Conservation (phyloP, 1,140 invertebrate species). For the Drosophila mauritiana region DNA sequence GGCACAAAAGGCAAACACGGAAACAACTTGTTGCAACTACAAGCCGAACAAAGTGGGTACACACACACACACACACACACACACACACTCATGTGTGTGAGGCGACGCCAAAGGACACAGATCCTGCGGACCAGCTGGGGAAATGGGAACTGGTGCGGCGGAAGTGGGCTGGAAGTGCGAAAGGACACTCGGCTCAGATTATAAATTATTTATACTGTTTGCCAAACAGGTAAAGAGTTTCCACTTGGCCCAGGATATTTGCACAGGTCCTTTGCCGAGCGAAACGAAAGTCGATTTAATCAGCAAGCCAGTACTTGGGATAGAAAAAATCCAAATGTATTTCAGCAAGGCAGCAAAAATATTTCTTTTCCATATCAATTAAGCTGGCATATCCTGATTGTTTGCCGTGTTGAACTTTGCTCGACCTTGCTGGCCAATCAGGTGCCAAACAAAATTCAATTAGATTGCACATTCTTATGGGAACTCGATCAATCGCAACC, state of each 20-base stretch:
- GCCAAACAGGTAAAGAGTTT: slow-evolving; percentile 65
- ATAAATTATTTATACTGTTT: slow-evolving; percentile 79
- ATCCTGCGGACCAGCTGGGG: slow-evolving; percentile 15
- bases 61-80: slow-evolving; percentile 4
- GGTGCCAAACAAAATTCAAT: slow-evolving; percentile 40
- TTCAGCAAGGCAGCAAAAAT: no score
- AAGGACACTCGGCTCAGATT: slow-evolving; percentile 45
- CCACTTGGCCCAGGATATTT: slow-evolving; percentile 33
- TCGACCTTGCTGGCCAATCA: slow-evolving; percentile 32
- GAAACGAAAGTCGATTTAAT: slow-evolving; percentile 24
- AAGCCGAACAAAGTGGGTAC: slow-evolving; percentile 39
- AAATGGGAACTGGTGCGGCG: slow-evolving; percentile 9
- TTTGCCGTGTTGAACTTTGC: no score
- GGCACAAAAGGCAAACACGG: slow-evolving; percentile 67
- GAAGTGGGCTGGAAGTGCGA: slow-evolving; percentile 39
- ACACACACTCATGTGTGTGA: slow-evolving; percentile 8
- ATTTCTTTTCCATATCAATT: background rate
- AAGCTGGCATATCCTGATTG: no score
- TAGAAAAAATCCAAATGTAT: background rate
- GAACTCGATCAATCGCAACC: slow-evolving; percentile 45
- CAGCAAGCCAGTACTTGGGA: background rate
- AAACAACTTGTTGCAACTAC: slow-evolving; percentile 80
- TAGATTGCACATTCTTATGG: slow-evolving; percentile 45
- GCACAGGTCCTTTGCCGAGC: slow-evolving; percentile 10
- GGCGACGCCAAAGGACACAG: slow-evolving; percentile 31